Percentiles rank a stretch among this genome's conserved stretches.
Evolutionary conservation across 2,113 vertebrate genomes (phyloP).

Genomic region (Neodontobutis hainanensis): DNA sequence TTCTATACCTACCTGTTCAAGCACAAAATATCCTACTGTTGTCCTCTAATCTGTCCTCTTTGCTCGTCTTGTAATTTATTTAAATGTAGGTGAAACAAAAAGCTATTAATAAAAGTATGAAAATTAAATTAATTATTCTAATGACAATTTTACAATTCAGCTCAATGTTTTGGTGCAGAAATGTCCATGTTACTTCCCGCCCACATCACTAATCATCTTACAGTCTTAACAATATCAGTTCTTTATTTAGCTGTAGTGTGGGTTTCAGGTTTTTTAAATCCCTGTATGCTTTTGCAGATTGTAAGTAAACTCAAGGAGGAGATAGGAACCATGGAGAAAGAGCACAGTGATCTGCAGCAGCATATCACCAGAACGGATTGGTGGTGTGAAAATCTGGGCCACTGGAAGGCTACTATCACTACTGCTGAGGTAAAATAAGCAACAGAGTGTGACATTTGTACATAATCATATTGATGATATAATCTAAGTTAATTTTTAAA

Average conservation of each 20-base stretch:
- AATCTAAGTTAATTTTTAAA: too few relatives aligned
- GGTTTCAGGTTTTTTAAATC: background rate
- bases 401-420: constrained; percentile 90
- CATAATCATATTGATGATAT: too few relatives aligned
- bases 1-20: too few relatives aligned
- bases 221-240: background rate
- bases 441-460: too few relatives aligned
- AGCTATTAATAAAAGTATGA: too few relatives aligned
- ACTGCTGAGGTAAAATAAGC: constrained; percentile 83
- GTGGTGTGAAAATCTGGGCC: constrained; percentile 97
- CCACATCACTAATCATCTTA: background rate
- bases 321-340: constrained; percentile 92
- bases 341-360: constrained; percentile 90
- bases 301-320: constrained; percentile 94
- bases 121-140: too few relatives aligned
- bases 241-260: background rate
- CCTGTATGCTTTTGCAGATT: constrained; percentile 79
- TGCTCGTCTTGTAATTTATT: too few relatives aligned
- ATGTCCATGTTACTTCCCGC: background rate
- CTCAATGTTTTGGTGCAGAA: background rate
- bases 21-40: too few relatives aligned
- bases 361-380: constrained; percentile 95
- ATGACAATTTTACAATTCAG: background rate
- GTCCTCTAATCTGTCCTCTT: too few relatives aligned
- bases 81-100: too few relatives aligned